Evolutionary conservation across 2,888 invertebrate species (phyloP), one percentile per base, ranked within the genome.

Genomic region (Nemotelus nigrinus): DNA sequence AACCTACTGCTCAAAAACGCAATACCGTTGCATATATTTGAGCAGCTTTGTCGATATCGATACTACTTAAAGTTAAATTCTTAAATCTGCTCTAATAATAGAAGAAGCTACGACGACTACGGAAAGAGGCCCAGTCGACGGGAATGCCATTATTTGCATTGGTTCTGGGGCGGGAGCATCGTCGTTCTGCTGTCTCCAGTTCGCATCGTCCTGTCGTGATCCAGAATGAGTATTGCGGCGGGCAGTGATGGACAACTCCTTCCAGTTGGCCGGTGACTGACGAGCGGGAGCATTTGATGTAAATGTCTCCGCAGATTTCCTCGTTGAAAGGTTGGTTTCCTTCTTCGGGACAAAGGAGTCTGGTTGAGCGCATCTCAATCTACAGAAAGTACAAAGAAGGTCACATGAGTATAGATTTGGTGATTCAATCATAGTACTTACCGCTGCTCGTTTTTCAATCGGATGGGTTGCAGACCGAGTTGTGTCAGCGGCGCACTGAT

Each of bases 171-270:
- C 83, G 83, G 45, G 82, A 80, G 80, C 94, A 95, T 83, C 90
- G 90, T 77, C 89, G 88, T 71, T 94, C 86, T 83, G 89, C 90
- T 64, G 88, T 87, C 0, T 88, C 87, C 63, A 90, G 89, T 86
- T 95, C 95, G 84, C 95, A 95, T 83, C 92, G 89, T 85, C 92
- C 90, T 82, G 94, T 94, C 3, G 93, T 90, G 63, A 92, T 90
- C 94, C 94, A 95, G 84, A 92, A 96, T 3, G 92, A 89, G 82
- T 91, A 94, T 63, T 92, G 92, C 82, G 91, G 88, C 0, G 95
- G 95, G 86, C 96, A 96, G 83, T 92, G 92, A 85, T 92, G 92
- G 10, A 95, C 88, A 82, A 90, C 91, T 25, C 93, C 95, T 85
- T 91, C 89, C 81, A 93, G 84, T 75, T 87, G 89, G 65, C 88